Evolutionary conservation across 2,888 invertebrate species (phyloP).

Genomic region (Dryadula phaetusa): DNA sequence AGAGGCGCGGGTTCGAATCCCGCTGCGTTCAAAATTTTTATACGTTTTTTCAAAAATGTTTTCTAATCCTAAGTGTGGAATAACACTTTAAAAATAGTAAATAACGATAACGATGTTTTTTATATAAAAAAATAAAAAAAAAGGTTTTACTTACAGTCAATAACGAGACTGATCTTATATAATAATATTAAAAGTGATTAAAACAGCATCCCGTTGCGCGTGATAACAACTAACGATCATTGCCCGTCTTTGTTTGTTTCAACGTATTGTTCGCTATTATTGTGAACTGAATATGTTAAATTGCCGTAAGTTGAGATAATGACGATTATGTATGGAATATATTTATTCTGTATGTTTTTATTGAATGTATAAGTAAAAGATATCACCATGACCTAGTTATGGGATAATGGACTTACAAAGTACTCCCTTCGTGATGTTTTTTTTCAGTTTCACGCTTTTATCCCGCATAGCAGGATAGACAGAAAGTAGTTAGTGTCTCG

Average conservation of each 20-base stretch:
- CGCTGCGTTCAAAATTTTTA: too few relatives aligned
- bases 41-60: too few relatives aligned
- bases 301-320: slow-evolving; percentile 9
- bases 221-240: slow-evolving; percentile 66
- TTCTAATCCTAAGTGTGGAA: too few relatives aligned
- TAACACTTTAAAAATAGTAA: too few relatives aligned
- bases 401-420: too few relatives aligned
- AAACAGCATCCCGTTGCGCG: slow-evolving; percentile 57
- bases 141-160: slow-evolving; percentile 10
- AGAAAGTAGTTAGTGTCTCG: too few relatives aligned
- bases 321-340: neutral
- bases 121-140: neutral
- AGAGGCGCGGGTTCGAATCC: too few relatives aligned
- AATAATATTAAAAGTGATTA: slow-evolving; percentile 65
- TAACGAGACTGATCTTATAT: slow-evolving; percentile 47
- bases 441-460: too few relatives aligned
- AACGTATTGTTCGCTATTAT: slow-evolving; percentile 43
- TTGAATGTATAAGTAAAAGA: neutral
- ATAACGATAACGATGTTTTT: too few relatives aligned
- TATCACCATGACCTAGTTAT: neutral
- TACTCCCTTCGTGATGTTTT: too few relatives aligned
- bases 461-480: too few relatives aligned
- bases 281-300: slow-evolving; percentile 40
- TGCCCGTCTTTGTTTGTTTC: slow-evolving; percentile 54
- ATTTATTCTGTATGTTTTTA: neutral